Conservation (phyloP, 1,140 invertebrate species). For the Drosophila mojavensis region DNA sequence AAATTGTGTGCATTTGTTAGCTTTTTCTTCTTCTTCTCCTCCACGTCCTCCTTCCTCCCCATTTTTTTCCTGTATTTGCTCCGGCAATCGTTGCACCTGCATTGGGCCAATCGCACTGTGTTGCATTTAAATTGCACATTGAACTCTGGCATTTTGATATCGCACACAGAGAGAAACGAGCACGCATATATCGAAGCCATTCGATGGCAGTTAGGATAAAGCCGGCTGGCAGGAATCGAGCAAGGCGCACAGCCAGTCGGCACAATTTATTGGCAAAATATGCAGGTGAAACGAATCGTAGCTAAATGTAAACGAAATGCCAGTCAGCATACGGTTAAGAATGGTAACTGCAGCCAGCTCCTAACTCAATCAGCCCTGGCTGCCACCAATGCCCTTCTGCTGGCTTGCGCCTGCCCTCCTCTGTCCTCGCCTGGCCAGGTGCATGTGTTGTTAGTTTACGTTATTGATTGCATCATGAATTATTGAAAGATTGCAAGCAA, state of each 20-base stretch:
- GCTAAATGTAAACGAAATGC: conserved; percentile 66
- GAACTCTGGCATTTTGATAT: conserved; percentile 76
- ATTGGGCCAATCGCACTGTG: conserved; percentile 57
- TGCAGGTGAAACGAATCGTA: conserved; percentile 69
- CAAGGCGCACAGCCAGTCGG: conserved; percentile 21
- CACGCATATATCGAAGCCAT: conserved; percentile 20
- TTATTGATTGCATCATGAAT: conserved; percentile 80
- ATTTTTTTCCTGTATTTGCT: not conserved
- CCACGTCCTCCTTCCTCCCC: too few species aligned
- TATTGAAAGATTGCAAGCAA: conserved; percentile 72
- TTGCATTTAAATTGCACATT: conserved; percentile 82
- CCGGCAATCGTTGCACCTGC: conserved; percentile 41
- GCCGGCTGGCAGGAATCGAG: conserved; percentile 23
- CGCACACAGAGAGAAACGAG: conserved; percentile 24
- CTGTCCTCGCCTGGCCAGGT: not conserved
- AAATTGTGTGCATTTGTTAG: conserved; percentile 74
- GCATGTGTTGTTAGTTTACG: conserved; percentile 69
- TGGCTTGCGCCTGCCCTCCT: too few species aligned
- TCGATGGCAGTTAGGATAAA: conserved; percentile 60
- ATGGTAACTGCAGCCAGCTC: conserved; percentile 26
- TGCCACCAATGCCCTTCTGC: not conserved
- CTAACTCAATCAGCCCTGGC: conserved; percentile 5
- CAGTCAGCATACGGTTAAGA: conserved; percentile 43
- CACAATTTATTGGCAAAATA: conserved; percentile 75
- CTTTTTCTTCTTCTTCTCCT: not conserved